Conservation (phyloP, 2,888 invertebrate species). For the Leucophenga montana region DNA sequence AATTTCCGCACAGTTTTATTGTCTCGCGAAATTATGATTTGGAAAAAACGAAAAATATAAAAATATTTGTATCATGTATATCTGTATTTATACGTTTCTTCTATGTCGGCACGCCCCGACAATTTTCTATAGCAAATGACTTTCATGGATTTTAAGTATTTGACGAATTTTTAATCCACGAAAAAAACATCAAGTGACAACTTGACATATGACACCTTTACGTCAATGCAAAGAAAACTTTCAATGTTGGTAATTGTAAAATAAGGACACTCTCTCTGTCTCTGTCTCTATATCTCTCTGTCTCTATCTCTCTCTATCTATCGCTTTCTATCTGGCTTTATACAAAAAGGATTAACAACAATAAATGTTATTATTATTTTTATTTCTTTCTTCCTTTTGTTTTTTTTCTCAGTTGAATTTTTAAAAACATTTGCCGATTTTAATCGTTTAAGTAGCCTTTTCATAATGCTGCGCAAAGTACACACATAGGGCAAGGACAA, state of each 20-base stretch:
- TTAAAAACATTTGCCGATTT: conserved; percentile 47
- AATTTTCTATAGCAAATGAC: conserved; percentile 9
- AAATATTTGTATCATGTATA: too few relatives aligned
- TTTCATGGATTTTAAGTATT: neutral
- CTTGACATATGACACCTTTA: conserved; percentile 70
- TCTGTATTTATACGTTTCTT: too few relatives aligned
- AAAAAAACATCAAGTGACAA: conserved; percentile 41
- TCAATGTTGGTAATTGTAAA: too few relatives aligned
- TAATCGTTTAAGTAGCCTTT: conserved; percentile 55
- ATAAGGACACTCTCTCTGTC: neutral
- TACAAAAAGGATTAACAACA: conserved; percentile 2
- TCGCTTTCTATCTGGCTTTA: too few relatives aligned
- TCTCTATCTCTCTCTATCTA: too few relatives aligned
- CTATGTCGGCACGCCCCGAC: conserved; percentile 8
- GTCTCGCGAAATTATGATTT: too few relatives aligned
- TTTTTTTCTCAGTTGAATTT: conserved; percentile 17
- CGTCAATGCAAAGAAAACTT: conserved; percentile 50
- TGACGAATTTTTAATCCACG: conserved; percentile 16
- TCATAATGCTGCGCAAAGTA: conserved; percentile 16
- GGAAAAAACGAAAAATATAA: too few relatives aligned
- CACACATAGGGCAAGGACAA: conserved; percentile 6
- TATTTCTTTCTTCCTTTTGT: neutral
- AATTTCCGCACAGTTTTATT: too few relatives aligned
- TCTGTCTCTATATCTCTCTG: too few relatives aligned
- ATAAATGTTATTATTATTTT: neutral